Conservation (phyloP, 2,113 vertebrate species). For the Apodemus speciosus region DNA sequence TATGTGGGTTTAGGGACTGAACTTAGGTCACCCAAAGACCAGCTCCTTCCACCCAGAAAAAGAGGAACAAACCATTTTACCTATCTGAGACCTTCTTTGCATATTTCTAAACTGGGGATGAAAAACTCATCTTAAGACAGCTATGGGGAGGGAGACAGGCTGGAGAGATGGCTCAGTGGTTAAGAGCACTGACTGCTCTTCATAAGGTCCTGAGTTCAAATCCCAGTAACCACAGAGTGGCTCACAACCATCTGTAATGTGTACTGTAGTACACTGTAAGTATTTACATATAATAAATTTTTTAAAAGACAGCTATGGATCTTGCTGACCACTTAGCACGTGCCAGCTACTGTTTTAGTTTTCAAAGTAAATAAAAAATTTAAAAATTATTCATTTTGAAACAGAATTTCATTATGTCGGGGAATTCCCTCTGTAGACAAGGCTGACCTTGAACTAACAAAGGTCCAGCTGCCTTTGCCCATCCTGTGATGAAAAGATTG, state of each 20-base stretch:
- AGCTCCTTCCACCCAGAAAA: background rate
- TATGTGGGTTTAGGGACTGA: background rate
- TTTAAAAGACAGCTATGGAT: background rate
- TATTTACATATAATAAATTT: too few relatives aligned
- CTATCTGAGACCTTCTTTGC: constrained; percentile 19
- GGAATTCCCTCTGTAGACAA: background rate
- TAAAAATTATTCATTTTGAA: background rate
- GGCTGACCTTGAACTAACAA: background rate
- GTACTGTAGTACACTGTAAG: too few relatives aligned
- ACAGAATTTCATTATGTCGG: background rate
- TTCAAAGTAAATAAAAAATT: background rate
- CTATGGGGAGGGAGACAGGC: too few relatives aligned
- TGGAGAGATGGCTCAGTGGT: too few relatives aligned
- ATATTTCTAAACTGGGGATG: constrained; percentile 33
- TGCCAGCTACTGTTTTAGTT: background rate
- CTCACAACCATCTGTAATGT: too few relatives aligned
- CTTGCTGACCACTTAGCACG: background rate
- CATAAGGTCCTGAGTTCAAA: too few relatives aligned
- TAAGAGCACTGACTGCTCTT: too few relatives aligned
- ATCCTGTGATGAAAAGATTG: background rate
- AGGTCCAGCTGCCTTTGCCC: background rate
- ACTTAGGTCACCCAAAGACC: background rate
- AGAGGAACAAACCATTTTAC: background rate
- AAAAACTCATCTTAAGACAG: constrained; percentile 1
- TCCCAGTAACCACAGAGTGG: too few relatives aligned